Base-by-base conservation (phyloP, 2,888 invertebrate species). In the Dendrolimus houi region DNA sequence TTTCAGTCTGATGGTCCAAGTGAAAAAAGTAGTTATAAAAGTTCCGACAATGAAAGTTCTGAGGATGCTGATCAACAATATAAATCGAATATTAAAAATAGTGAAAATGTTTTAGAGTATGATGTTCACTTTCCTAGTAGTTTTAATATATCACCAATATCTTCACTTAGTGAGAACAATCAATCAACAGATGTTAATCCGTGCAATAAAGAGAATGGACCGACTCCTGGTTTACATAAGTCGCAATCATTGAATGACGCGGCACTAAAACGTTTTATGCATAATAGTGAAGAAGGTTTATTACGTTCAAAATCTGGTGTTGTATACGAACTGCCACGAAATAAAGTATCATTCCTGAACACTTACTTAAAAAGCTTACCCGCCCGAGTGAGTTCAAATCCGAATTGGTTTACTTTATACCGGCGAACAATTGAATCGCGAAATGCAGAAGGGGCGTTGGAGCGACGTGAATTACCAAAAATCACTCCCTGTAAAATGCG, bases 281-380 rank as follows among this genome's bases (percentile, higher is more conserved):
- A 77, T 63, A 68, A 67, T 60, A 60, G 63, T 56, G 65, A 63
- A 60, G 71, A 74, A 58, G 66, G 67, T 62, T 68, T 89, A 62
- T 69, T 72, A 13, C 85, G 90, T 60, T 90, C 88, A 14, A 83
- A 84, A 71, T 89, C 90, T 52, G 82, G 85, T 55, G 70, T 78
- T 62, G 67, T 79, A 63, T 89, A 86, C 72, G 79, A 79, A 61
- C 77, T 74, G 52, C 90, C 89, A 14, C 77, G 80, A 71, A 88
- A 88, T 74, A 90, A 91, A 72, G 79, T 91, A 75, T 85, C 86
- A 59, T 91, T 91, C 73, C 77, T 91, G 60, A 87, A 88, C 70
- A 91, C 91, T 72, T 91, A 91, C 72, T 79, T 91, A 74, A 91
- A 85, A 79, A 91, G 91, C 79, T 81, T 91, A 79, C 87, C 82